phyloP scores from a whole-genome alignment of 2,797 vertebrate genomes.

The Bucorvus abyssinicus region DNA sequence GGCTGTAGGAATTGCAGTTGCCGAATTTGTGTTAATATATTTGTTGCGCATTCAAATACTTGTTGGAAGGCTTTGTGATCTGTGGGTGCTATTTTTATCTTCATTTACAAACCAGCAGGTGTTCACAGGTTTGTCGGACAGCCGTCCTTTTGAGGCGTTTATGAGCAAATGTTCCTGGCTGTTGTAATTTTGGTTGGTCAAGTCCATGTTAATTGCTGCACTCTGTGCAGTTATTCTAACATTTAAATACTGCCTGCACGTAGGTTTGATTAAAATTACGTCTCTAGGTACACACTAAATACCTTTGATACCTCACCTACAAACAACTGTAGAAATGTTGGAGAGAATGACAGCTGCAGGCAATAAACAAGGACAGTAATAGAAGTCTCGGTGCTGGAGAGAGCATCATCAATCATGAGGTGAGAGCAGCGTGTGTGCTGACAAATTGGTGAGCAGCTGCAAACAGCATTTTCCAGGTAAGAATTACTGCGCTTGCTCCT shows the following conservation, averaged over 20 bases:
- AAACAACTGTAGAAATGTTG: slow-evolving; percentile 73
- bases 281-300: slow-evolving; percentile 70
- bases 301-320: slow-evolving; percentile 77
- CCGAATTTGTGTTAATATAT: not conserved
- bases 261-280: slow-evolving; percentile 60
- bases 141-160: slow-evolving; percentile 24
- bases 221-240: slow-evolving; percentile 7
- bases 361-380: slow-evolving; percentile 75
- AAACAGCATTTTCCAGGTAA: slow-evolving; percentile 76
- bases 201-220: slow-evolving; percentile 8
- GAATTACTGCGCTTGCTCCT: slow-evolving; percentile 65
- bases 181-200: slow-evolving; percentile 12
- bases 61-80: not conserved
- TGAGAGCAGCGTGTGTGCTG: slow-evolving; percentile 47
- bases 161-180: not conserved
- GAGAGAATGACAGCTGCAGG: slow-evolving; percentile 79
- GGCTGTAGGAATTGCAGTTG: not conserved
- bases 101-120: slow-evolving; percentile 25
- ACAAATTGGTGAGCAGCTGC: slow-evolving; percentile 72
- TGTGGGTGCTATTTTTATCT: slow-evolving; percentile 16
- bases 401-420: slow-evolving; percentile 73
- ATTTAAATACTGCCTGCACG: slow-evolving; percentile 30
- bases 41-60: not conserved
- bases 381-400: slow-evolving; percentile 69
- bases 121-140: not conserved